These are phyloP conservation scores for Phacellophora camtschatica DNA, from an alignment of 30 jellyfish, hydroid and myxozoan genomes.

Conservation along the genomic window DNA sequence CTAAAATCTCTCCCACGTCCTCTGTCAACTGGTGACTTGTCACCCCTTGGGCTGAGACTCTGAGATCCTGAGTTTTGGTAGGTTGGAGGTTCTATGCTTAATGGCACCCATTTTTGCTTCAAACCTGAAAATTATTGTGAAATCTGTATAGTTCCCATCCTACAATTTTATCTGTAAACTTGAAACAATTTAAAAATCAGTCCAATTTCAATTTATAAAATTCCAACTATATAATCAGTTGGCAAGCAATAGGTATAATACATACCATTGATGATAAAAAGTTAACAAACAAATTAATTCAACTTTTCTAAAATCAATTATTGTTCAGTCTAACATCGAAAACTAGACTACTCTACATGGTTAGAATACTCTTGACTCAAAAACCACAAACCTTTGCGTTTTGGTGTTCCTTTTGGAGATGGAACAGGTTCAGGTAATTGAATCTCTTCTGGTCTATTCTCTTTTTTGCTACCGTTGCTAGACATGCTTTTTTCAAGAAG, in stretches of 20 bases:
- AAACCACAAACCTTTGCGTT: conserved; percentile 32
- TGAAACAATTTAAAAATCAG: not conserved
- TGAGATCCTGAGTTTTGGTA: conserved; percentile 48
- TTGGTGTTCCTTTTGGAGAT: conserved; percentile 98
- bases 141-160: no score
- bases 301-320: no score
- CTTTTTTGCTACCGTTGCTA: conserved; percentile 48
- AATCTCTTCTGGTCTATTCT: conserved; percentile 66
- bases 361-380: no score
- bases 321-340: no score
- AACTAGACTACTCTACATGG: no score
- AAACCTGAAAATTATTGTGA: conserved; percentile 65
- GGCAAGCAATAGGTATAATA: not conserved
- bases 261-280: not conserved
- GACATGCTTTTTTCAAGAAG: not conserved
- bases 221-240: not conserved
- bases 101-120: conserved; percentile 92
- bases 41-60: conserved; percentile 60
- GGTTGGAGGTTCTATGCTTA: conserved; percentile 85
- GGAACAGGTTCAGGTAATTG: conserved; percentile 60
- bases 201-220: not conserved
- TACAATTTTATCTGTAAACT: no score
- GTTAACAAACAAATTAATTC: not conserved
- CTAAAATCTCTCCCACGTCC: conserved; percentile 68
- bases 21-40: conserved; percentile 59